Conservation (phyloP, 2,113 vertebrate species). For the Pelodiscus sinensis region DNA sequence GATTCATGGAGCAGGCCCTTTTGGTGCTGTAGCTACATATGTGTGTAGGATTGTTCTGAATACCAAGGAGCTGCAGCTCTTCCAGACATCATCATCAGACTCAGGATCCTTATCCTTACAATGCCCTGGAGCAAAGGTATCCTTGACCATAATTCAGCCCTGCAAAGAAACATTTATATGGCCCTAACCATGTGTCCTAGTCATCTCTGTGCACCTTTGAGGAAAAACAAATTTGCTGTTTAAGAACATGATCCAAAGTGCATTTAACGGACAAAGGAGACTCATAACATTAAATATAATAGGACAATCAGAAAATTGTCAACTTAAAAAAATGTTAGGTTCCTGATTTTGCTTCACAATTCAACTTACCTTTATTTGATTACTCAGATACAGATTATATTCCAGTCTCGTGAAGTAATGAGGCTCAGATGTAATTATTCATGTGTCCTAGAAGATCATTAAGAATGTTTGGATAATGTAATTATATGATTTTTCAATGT, state of each 20-base stretch:
- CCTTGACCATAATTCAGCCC: background rate
- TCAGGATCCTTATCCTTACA: background rate
- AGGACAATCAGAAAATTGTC: background rate
- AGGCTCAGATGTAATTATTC: background rate
- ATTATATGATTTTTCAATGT: slow-evolving; percentile 2
- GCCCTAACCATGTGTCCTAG: background rate
- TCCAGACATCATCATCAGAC: background rate
- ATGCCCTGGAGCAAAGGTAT: background rate
- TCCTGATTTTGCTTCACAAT: background rate
- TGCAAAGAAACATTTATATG: background rate
- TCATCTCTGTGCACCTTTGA: background rate
- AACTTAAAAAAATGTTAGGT: background rate
- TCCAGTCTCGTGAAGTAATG: background rate
- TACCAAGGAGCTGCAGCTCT: background rate
- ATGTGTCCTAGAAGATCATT: background rate
- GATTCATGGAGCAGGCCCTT: background rate
- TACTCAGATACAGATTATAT: background rate
- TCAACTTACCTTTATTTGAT: background rate
- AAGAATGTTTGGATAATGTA: background rate
- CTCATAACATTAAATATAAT: background rate
- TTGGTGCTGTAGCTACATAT: background rate
- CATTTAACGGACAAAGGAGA: background rate
- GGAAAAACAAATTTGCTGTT: background rate
- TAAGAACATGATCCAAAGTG: background rate
- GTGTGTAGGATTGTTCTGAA: background rate